phyloP scores from a whole-genome alignment of 2,888 invertebrate species.

The Mylabris sibirica region DNA sequence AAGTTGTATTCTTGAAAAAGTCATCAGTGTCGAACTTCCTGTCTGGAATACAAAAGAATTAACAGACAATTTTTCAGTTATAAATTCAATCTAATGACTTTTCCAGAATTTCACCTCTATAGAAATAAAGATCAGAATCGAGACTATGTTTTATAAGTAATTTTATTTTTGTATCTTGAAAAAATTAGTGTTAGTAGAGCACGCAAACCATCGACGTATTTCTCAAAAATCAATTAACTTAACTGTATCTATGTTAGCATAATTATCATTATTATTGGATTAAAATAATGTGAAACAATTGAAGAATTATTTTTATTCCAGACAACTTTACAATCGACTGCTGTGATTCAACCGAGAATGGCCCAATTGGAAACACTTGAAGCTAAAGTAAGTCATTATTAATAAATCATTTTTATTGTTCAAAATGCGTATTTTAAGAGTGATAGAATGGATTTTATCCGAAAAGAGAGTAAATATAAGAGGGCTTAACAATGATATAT shows the following conservation, averaged over 20 bases:
- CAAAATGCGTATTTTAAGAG: neutral
- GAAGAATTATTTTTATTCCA: conserved; percentile 51
- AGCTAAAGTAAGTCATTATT: conserved; percentile 71
- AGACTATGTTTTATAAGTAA: neutral
- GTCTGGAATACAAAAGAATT: too few species aligned
- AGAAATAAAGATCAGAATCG: neutral
- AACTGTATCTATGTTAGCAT: too few species aligned
- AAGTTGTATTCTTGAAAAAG: too few species aligned
- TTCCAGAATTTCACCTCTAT: neutral
- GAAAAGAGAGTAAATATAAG: neutral
- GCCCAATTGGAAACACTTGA: conserved; percentile 79
- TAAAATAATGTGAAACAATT: conserved; percentile 22
- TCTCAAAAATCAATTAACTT: neutral
- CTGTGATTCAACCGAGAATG: conserved; percentile 65
- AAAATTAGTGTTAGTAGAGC: neutral
- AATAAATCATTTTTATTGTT: neutral
- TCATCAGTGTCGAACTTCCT: too few species aligned
- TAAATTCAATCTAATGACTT: too few species aligned
- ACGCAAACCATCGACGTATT: neutral
- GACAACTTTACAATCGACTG: conserved; percentile 59
- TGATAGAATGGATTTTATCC: neutral
- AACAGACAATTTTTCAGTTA: too few species aligned
- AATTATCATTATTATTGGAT: too few species aligned
- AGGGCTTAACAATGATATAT: neutral
- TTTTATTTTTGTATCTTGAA: neutral